A percentile compares a stretch with the other conserved stretches of the same genome.
These are phyloP conservation scores for Drosophila fungiperda DNA, from an alignment of 2,888 invertebrate species.

Conservation along the genomic window DNA sequence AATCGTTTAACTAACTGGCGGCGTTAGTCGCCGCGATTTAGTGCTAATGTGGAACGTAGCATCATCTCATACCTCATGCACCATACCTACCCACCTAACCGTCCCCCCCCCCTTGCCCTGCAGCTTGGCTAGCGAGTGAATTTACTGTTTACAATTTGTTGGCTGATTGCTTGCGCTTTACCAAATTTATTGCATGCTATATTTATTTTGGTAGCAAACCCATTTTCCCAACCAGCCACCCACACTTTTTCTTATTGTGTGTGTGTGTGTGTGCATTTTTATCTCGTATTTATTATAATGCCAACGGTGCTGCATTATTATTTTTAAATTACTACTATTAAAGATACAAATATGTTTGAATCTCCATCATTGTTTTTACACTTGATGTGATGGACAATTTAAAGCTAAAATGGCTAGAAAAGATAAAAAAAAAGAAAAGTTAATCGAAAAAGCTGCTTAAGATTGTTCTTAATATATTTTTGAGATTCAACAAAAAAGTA, in stretches of 20 bases:
- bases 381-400: conserved; percentile 48
- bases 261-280: neutral
- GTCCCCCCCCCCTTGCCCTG: conserved; percentile 11
- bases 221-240: neutral
- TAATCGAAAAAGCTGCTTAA: neutral
- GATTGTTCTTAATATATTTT: neutral
- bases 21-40: conserved; percentile 75
- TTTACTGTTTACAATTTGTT: conserved; percentile 79
- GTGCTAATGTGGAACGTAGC: conserved; percentile 68
- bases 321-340: conserved; percentile 57
- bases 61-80: neutral
- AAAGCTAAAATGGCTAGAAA: neutral
- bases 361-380: neutral
- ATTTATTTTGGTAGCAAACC: conserved; percentile 46
- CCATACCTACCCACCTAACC: neutral
- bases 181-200: conserved; percentile 72
- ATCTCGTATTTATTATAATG: conserved; percentile 69
- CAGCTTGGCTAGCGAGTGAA: conserved; percentile 52
- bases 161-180: conserved; percentile 75
- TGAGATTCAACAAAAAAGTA: neutral
- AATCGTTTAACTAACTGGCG: conserved; percentile 78
- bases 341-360: conserved; percentile 14
- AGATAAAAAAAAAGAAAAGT: too few relatives aligned
- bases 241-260: neutral
- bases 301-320: conserved; percentile 65